These are phyloP conservation scores for Trogon surrucura DNA, from an alignment of 2,113 vertebrate species.

Conservation along the genomic window DNA sequence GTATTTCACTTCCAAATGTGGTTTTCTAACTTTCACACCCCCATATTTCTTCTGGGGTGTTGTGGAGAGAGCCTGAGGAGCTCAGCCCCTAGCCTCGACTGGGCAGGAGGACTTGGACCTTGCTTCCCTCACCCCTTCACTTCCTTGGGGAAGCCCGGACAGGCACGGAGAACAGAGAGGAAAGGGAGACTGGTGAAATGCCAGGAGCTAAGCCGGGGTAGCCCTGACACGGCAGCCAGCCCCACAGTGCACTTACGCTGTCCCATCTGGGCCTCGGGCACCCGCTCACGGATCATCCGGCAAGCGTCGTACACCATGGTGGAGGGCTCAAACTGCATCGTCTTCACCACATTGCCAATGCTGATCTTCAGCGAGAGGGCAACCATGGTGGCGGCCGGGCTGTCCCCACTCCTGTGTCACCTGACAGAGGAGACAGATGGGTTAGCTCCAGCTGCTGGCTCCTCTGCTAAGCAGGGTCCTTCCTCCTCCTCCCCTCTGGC, in stretches of 20 bases:
- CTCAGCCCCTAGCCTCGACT: background rate
- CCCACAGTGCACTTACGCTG: slow-evolving; percentile 83
- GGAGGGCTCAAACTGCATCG: slow-evolving; percentile 99
- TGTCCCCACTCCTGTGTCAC: slow-evolving; percentile 58
- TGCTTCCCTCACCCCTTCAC: accelerated
- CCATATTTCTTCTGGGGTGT: background rate
- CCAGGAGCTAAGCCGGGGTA: background rate
- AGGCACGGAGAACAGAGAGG: background rate
- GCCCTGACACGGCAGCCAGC: accelerated
- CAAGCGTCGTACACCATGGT: slow-evolving; percentile 97
- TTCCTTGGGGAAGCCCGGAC: background rate
- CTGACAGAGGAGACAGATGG: background rate
- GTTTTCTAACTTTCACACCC: background rate
- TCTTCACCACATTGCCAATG: slow-evolving; percentile 97
- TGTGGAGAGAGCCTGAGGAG: accelerated
- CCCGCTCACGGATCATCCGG: slow-evolving; percentile 93
- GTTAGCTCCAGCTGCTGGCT: background rate
- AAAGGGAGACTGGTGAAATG: background rate
- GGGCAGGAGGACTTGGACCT: background rate
- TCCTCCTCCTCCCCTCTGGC: background rate
- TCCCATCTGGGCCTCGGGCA: slow-evolving; percentile 92
- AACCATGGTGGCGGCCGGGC: slow-evolving; percentile 87
- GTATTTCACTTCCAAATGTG: background rate
- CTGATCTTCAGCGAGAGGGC: slow-evolving; percentile 98
- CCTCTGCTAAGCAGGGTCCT: accelerated